Percentiles rank a stretch among this genome's conserved stretches.
These are phyloP conservation scores for Semaprochilodus insignis DNA, from an alignment of 2,797 vertebrate genomes.

Conservation along the genomic window DNA sequence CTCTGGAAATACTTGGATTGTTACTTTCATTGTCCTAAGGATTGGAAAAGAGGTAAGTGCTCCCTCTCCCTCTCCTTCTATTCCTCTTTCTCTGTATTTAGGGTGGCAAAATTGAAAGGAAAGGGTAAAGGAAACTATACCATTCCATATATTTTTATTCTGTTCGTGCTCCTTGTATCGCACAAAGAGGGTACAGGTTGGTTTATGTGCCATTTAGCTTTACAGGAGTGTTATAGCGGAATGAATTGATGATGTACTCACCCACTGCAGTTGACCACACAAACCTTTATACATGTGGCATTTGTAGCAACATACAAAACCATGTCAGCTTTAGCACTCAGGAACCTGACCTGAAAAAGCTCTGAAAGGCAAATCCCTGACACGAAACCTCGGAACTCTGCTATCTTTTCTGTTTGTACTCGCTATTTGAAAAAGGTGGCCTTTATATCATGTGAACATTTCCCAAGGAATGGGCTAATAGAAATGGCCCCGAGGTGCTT, in stretches of 20 bases:
- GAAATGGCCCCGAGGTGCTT: too few relatives aligned
- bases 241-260: neutral
- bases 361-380: too few relatives aligned
- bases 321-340: neutral
- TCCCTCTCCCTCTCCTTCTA: conserved; percentile 1
- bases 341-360: neutral
- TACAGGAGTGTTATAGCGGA: neutral
- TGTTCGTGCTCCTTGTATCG: neutral
- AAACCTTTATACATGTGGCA: neutral
- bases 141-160: conserved; percentile 16
- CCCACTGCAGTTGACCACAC: neutral
- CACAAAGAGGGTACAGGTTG: neutral
- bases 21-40: conserved; percentile 58
- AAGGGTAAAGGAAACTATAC: neutral
- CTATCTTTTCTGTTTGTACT: neutral
- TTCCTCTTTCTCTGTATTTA: conserved; percentile 33
- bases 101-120: neutral
- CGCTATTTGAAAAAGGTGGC: neutral
- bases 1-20: conserved; percentile 46
- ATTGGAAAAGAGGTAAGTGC: conserved; percentile 34
- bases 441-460: neutral
- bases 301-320: neutral
- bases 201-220: neutral
- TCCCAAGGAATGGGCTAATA: too few relatives aligned
- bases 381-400: too few relatives aligned